Conservation (phyloP, 2,113 vertebrate species). For the Hemichromis elongatus region DNA sequence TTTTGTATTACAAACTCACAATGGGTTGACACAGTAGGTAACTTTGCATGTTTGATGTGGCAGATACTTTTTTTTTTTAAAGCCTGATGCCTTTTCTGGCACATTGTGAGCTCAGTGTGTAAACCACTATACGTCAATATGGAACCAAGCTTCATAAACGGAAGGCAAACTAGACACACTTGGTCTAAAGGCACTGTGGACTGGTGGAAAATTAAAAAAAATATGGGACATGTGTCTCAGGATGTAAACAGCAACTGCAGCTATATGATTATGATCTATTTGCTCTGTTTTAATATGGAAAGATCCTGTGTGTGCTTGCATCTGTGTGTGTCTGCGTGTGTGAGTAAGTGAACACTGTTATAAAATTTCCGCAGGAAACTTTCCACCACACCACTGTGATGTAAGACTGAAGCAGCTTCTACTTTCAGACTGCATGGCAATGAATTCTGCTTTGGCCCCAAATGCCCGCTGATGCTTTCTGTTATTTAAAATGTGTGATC, state of each 20-base stretch:
- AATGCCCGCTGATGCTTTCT: neutral
- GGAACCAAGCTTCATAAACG: neutral
- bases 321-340: neutral
- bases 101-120: neutral
- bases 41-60: neutral
- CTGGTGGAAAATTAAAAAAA: neutral
- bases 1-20: neutral
- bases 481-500: neutral
- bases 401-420: neutral
- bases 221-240: neutral
- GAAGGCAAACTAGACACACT: neutral
- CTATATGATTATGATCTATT: slow-evolving; percentile 29
- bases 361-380: neutral
- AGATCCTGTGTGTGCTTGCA: neutral
- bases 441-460: neutral
- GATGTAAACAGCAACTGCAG: slow-evolving; percentile 20
- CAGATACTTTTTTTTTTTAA: neutral
- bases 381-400: neutral
- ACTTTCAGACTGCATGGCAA: neutral
- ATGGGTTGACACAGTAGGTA: neutral
- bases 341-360: neutral
- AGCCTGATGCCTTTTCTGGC: neutral
- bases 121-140: neutral
- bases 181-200: neutral
- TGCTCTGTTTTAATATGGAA: slow-evolving; percentile 29